Conservation (phyloP, 2,797 vertebrate species). For the Morelia viridis region DNA sequence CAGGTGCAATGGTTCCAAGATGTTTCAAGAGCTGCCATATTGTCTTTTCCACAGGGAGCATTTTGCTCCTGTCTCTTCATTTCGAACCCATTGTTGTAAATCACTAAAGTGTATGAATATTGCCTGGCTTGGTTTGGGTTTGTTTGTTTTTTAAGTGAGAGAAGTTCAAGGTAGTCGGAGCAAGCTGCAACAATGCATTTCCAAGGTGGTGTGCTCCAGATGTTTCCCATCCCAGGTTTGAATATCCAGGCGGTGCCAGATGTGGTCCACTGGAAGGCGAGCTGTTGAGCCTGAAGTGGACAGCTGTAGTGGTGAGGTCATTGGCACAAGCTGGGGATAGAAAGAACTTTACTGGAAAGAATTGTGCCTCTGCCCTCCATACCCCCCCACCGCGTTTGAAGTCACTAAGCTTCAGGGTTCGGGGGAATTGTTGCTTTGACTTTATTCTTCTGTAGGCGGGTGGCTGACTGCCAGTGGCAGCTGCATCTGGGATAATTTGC, state of each 20-base stretch:
- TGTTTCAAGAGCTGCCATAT: not conserved
- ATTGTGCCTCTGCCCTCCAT: conserved; percentile 62
- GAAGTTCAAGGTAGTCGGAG: conserved; percentile 4
- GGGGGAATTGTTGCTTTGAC: conserved; percentile 75
- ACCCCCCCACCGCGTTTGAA: conserved; percentile 70
- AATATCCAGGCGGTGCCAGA: conserved; percentile 59
- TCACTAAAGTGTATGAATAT: not conserved
- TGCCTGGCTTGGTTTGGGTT: not conserved
- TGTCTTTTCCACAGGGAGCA: not conserved
- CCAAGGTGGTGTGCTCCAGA: conserved; percentile 47
- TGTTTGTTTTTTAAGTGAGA: not conserved
- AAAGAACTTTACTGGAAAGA: conserved; percentile 68
- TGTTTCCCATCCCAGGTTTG: conserved; percentile 56
- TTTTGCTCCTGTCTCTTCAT: not conserved
- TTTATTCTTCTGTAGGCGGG: conserved; percentile 77
- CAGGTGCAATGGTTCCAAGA: not conserved
- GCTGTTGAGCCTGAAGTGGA: conserved; percentile 46
- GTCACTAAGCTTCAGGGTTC: conserved; percentile 77
- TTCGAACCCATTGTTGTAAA: not conserved
- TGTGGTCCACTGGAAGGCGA: conserved; percentile 55
- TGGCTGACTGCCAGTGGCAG: conserved; percentile 81
- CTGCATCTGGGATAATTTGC: conserved; percentile 79
- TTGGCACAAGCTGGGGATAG: conserved; percentile 65
- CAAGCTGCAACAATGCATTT: not conserved
- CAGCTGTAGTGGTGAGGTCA: conserved; percentile 76